Evolutionary conservation across 2,888 invertebrate species (phyloP), one percentile per base, ranked within the genome.

Genomic region (Ophion ventricosus): DNA sequence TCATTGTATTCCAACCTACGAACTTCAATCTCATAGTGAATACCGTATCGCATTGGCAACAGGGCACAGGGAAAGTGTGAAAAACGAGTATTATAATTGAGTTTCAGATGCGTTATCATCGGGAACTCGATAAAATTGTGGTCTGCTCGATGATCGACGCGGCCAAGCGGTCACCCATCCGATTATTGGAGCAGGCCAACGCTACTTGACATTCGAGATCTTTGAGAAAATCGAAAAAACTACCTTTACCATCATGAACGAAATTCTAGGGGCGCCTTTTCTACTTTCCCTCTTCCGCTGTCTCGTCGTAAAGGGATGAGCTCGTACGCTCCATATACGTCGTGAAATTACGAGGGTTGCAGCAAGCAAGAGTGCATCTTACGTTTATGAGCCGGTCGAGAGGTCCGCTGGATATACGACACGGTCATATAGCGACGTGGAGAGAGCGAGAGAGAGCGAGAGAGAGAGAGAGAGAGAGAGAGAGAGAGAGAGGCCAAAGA

Each of bases 371-470:
- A 83, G 70, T 80, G 79, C 79, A 75, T 80, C 82, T 82, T 66
- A 80, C 70, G 83, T 75, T 83, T 79, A 83, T 80, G 80, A 80
- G 80, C 54, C 23, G 40, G 80, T 57, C 79, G 72, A 69, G 43
- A 61, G 57, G 57, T 57, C 43, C 73, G 17, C 43, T 14, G 49
- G 54, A 80, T 80, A 80, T 69, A 75, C 70, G 72, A 75, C 69
- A 70, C 11, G 25, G n/a, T 23, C 56, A 49, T 67, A 57, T 49
- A 56, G 59, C 66, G 29, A 56, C 54, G 78, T 54, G 59, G 35
- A 57, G 17, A 64, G 11, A 8, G 11, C 0, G 11, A 43, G 43
- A 43, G 43, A 14, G 43, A 43, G 14, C 8, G 29, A 43, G 23
- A 57, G 11, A 11, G 35, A 35, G 35, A 7, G 35, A 35, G 35